Evolutionary conservation across 2,113 vertebrate species (phyloP).

Genomic region (Rhynchomys soricoides): DNA sequence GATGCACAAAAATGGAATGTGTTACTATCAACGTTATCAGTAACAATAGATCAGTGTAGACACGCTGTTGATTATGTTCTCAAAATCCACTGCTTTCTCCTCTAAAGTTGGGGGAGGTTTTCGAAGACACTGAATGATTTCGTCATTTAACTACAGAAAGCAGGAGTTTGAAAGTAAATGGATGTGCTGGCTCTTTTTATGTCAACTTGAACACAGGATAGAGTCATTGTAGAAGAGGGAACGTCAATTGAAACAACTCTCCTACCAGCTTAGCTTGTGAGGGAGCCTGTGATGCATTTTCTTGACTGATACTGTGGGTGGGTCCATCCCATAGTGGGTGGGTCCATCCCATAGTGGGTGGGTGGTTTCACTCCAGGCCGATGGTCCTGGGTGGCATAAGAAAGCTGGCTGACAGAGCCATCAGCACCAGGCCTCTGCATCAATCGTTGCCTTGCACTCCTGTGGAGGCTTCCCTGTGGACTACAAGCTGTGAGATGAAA

Average conservation of each 20-base stretch:
- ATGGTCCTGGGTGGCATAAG: neutral
- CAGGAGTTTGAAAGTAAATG: slow-evolving; percentile 9
- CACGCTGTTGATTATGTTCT: neutral
- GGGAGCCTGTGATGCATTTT: neutral
- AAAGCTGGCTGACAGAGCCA: neutral
- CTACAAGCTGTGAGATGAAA: neutral
- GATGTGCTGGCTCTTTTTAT: neutral
- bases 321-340: neutral
- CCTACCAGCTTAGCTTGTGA: neutral
- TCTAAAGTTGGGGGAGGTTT: neutral
- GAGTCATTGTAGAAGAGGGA: neutral
- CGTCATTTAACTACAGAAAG: neutral
- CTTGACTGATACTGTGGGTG: neutral
- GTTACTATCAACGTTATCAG: neutral
- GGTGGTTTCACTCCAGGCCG: neutral
- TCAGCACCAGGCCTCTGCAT: neutral
- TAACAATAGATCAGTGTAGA: neutral
- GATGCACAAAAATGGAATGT: neutral
- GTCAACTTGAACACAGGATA: neutral
- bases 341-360: neutral
- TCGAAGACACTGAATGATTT: neutral
- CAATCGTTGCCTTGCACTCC: neutral
- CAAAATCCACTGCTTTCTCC: slow-evolving; percentile 7
- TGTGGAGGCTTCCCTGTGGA: neutral
- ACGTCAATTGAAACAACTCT: neutral